Evolutionary conservation across 2,888 invertebrate genomes (phyloP), one percentile per base, ranked within the genome.

Genomic region (Drosophila antonietae): DNA sequence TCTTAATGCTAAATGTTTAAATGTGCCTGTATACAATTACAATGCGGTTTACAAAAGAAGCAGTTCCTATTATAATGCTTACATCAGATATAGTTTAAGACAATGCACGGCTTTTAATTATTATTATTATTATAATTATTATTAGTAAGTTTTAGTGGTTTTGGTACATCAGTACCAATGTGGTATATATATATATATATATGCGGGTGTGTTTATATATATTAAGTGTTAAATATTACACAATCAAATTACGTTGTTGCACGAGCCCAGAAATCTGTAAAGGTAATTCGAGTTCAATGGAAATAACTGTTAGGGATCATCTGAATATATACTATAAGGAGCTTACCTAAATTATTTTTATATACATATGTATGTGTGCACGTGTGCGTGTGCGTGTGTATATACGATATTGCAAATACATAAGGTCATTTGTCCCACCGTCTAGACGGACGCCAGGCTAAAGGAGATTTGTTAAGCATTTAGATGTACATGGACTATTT

Each of bases 221-320:
- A 52, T 35, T 66, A 18, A 51, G 20, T 33, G 57, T 67, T 64
- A 69, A 66, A 72, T 86, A 90, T 90, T 90, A 90, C 90, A 86
- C 86, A 80, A 80, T 83, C 69, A 67, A 73, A 72, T 86, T 78
- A 57, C 64, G 55, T 78, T 78, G 67, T 84, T 84, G 84, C 84
- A 84, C 85, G 78, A 86, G 78, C 89, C 85, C 85, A 81, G 69
- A 71, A 56, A 76, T 59, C 76, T 76, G 53, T 4, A 10, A 10
- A 23, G 20, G 2, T 23, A 14, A 28, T 43, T 12, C 37, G 28
- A 28, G 0, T n/a, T 6, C 2, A 44, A n/a, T 37, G 49, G 39
- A 33, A 37, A 15, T n/a, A 3, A 39, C 18, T n/a, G 20, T 15
- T 12, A 23, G 14, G 1, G 8, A 7, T 43, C 8, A 10, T n/a